Conservation (phyloP, 1,140 invertebrate genomes). For the Drosophila lacertosa region DNA sequence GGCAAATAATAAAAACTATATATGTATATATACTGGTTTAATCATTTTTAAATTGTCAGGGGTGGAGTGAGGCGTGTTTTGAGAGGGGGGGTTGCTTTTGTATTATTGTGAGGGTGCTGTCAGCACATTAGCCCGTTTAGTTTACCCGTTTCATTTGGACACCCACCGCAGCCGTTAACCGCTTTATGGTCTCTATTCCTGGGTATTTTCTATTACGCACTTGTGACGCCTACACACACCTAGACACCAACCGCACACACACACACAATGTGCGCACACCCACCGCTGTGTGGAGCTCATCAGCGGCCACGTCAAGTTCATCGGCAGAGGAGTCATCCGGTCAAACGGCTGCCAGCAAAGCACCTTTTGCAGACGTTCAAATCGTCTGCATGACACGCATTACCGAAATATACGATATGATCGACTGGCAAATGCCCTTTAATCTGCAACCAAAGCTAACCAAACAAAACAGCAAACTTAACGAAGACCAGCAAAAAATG, state of each 20-base stretch:
- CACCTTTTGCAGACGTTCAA: slow-evolving; percentile 14
- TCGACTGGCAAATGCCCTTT: background rate
- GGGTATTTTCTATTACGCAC: slow-evolving; percentile 33
- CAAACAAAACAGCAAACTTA: no score
- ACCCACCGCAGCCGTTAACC: background rate
- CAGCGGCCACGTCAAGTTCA: background rate
- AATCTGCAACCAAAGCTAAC: background rate
- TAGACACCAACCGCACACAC: slow-evolving; percentile 5
- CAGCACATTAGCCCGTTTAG: background rate
- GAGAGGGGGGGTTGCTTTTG: background rate
- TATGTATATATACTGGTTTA: slow-evolving; percentile 19
- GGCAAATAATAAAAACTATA: slow-evolving; percentile 32
- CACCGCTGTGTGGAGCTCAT: slow-evolving; percentile 6
- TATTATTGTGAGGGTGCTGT: background rate
- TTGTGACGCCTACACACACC: slow-evolving; percentile 32
- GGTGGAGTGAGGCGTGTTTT: background rate
- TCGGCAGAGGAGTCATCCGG: background rate
- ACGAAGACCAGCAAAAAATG: no score
- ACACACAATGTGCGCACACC: slow-evolving; percentile 1
- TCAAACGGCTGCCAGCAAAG: slow-evolving; percentile 8
- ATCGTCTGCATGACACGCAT: slow-evolving; percentile 3
- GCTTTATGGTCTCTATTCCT: background rate
- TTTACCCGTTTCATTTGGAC: background rate
- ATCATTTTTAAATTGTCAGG: slow-evolving; percentile 30
- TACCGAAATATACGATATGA: background rate